Conservation (phyloP, 2,888 invertebrate genomes). For the Rhagium mordax region DNA sequence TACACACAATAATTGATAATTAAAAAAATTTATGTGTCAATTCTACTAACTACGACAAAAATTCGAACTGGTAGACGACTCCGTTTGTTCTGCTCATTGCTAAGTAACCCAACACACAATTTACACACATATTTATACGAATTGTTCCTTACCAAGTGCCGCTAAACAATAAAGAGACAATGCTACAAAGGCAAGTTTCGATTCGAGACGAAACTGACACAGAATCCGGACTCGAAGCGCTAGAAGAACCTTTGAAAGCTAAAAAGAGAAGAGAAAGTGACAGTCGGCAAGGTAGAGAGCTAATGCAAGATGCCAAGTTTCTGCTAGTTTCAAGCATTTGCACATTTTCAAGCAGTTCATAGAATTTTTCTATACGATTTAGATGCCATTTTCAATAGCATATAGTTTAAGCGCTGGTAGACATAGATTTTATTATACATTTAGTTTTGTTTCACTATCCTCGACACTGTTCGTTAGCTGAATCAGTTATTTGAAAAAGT, state of each 20-base stretch:
- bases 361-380: slow-evolving; percentile 6
- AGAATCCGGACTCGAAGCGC: slow-evolving; percentile 76
- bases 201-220: slow-evolving; percentile 74
- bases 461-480: neutral
- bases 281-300: slow-evolving; percentile 76
- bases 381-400: slow-evolving; percentile 21
- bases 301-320: slow-evolving; percentile 44
- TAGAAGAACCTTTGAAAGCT: slow-evolving; percentile 79
- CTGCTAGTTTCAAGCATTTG: slow-evolving; percentile 46
- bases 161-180: slow-evolving; percentile 78
- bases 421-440: slow-evolving; percentile 14
- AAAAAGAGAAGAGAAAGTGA: slow-evolving; percentile 74
- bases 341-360: slow-evolving; percentile 29
- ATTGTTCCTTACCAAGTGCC: slow-evolving; percentile 70
- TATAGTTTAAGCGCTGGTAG: slow-evolving; percentile 16
- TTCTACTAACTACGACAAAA: no score
- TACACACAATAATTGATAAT: no score
- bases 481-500: slow-evolving; percentile 8
- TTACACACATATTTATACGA: slow-evolving; percentile 25
- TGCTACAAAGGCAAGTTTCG: slow-evolving; percentile 78
- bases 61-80: neutral
- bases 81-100: neutral
- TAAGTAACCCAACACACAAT: slow-evolving; percentile 12
- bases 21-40: no score
- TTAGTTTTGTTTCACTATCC: neutral